Evolutionary conservation across 2,797 vertebrate species (phyloP).

Genomic region (Benthosema pterotum): DNA sequence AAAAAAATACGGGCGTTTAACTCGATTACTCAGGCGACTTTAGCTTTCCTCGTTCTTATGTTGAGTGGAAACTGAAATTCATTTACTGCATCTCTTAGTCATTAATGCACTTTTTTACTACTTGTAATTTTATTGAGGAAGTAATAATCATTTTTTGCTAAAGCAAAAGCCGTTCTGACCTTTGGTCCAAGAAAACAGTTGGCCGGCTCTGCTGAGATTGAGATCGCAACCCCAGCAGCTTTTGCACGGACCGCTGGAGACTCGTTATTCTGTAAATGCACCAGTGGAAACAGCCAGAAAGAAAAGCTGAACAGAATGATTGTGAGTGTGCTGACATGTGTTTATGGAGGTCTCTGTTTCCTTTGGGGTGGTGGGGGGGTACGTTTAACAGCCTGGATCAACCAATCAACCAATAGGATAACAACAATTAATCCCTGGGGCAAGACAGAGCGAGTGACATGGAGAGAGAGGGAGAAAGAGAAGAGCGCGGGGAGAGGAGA

Average conservation of each 20-base stretch:
- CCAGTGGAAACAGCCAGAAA: constrained; percentile 17
- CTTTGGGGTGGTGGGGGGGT: constrained; percentile 29
- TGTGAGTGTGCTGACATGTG: constrained; percentile 35
- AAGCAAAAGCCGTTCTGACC: constrained; percentile 39
- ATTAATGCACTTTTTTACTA: constrained; percentile 44
- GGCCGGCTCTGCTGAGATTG: constrained; percentile 55
- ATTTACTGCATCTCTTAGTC: constrained; percentile 55
- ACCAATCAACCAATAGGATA: constrained; percentile 59
- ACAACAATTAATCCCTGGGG: constrained; percentile 59
- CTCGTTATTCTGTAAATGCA: constrained; percentile 32
- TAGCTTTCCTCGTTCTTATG: too few relatives aligned
- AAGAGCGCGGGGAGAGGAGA: constrained; percentile 1
- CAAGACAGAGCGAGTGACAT: constrained; percentile 41
- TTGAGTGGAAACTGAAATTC: not conserved
- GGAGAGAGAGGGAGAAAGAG: constrained; percentile 34
- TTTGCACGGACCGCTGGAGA: constrained; percentile 25
- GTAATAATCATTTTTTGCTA: constrained; percentile 37
- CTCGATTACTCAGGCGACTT: too few relatives aligned
- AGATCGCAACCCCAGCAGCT: constrained; percentile 53
- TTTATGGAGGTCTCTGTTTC: constrained; percentile 33
- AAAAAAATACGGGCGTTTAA: too few relatives aligned
- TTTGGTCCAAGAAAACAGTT: constrained; percentile 42
- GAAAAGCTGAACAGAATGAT: constrained; percentile 25
- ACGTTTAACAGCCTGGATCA: constrained; percentile 39
- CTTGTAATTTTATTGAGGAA: constrained; percentile 48